A percentile compares a stretch with the other conserved stretches of the same genome.
phyloP scores from a whole-genome alignment of 2,113 vertebrate species.

The Serinus canaria region DNA sequence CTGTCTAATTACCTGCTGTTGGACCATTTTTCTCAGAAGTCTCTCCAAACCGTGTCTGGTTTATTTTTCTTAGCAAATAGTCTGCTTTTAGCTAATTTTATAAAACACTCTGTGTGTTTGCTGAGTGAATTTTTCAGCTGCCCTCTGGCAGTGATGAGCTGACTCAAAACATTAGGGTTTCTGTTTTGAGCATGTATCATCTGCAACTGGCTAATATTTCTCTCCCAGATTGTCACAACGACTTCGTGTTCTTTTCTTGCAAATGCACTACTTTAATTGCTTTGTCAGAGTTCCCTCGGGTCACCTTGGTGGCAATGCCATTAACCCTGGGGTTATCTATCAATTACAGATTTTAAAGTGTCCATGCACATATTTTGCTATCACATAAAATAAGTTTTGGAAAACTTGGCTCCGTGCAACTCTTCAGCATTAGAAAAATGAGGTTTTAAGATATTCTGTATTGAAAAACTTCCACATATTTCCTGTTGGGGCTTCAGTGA shows the following conservation, averaged over 20 bases:
- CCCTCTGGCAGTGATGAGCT: constrained; percentile 39
- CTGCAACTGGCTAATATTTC: neutral
- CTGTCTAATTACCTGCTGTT: constrained; percentile 47
- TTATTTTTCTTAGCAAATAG: constrained; percentile 20
- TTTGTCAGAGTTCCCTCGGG: constrained; percentile 14
- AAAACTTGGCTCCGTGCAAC: neutral
- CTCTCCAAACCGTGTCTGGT: neutral
- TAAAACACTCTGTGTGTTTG: constrained; percentile 39
- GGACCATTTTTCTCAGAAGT: constrained; percentile 30
- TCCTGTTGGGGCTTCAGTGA: neutral
- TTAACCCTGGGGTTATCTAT: constrained; percentile 45
- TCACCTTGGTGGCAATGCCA: constrained; percentile 25
- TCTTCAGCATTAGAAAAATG: neutral
- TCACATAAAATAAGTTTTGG: neutral
- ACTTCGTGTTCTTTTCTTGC: constrained; percentile 25
- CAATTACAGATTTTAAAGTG: constrained; percentile 20
- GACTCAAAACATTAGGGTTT: constrained; percentile 58
- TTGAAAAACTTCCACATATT: neutral
- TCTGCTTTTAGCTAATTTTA: constrained; percentile 42
- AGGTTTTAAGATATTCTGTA: neutral
- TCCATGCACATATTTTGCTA: neutral
- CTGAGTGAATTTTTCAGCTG: constrained; percentile 18
- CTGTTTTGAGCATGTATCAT: constrained; percentile 44
- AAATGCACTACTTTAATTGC: constrained; percentile 36
- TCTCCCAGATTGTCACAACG: neutral